Conservation (phyloP, 2,113 vertebrate species). For the Glaucomys volans region DNA sequence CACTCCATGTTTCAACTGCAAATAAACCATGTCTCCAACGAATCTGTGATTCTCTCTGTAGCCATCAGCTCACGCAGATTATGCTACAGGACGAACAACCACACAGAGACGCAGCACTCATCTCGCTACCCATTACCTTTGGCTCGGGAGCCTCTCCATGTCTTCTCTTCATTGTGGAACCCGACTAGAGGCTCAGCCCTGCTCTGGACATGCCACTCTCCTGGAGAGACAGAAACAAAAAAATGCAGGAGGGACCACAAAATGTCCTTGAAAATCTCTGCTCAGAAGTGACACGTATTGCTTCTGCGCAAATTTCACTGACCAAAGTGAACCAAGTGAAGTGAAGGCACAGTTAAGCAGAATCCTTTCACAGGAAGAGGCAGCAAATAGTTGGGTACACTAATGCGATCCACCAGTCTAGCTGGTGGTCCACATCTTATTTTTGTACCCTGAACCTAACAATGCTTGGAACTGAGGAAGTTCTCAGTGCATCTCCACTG, state of each 20-base stretch:
- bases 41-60: background rate
- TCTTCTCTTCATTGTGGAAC: background rate
- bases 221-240: background rate
- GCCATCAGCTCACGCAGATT: background rate
- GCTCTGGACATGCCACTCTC: background rate
- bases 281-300: background rate
- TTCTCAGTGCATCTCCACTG: background rate
- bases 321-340: background rate
- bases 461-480: background rate
- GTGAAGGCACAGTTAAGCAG: background rate
- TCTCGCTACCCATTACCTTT: fast-evolving
- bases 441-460: background rate
- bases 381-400: background rate
- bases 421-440: background rate
- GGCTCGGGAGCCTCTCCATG: background rate
- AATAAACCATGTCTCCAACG: background rate
- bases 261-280: background rate
- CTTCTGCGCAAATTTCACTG: background rate
- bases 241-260: background rate
- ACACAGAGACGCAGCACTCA: background rate
- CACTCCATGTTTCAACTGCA: background rate
- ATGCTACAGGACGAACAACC: background rate
- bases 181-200: background rate
- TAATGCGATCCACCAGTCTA: background rate
- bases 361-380: background rate